A percentile compares a stretch with the other conserved stretches of the same genome.
Conservation (phyloP, 2,113 vertebrate species). For the Columba janthina region DNA sequence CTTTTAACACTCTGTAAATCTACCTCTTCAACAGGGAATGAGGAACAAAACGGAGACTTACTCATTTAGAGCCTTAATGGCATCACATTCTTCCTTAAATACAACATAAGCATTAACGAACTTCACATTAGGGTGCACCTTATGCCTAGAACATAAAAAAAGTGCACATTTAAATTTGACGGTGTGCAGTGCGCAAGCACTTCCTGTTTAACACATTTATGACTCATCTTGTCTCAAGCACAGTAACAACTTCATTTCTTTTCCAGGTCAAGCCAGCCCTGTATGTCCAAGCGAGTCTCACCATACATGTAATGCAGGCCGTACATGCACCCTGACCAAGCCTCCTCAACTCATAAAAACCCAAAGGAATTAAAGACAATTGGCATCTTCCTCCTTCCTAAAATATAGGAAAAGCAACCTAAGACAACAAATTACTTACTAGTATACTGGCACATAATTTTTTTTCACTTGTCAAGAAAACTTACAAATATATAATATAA, state of each 20-base stretch:
- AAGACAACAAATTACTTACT: background rate
- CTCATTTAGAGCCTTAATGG: conserved; percentile 81
- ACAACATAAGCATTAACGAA: conserved; percentile 93
- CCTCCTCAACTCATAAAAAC: background rate
- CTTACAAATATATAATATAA: background rate
- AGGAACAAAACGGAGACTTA: conserved; percentile 58
- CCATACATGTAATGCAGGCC: background rate
- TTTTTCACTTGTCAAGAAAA: background rate
- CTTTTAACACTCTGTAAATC: background rate
- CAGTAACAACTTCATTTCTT: background rate
- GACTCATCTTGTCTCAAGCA: background rate
- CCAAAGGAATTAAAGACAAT: background rate
- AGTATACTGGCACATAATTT: background rate
- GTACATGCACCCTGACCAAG: background rate
- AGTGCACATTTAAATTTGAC: background rate
- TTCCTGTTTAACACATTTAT: background rate
- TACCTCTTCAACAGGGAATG: background rate
- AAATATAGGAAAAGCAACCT: background rate
- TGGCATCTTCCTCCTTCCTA: background rate
- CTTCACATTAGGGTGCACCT: conserved; percentile 85
- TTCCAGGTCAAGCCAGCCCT: background rate
- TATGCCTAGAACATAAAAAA: conserved; percentile 73
- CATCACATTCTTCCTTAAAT: conserved; percentile 83
- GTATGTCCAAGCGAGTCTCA: background rate
- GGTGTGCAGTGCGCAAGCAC: background rate